phyloP scores from a whole-genome alignment of 1,140 invertebrate species.

The Drosophila carrolli region DNA sequence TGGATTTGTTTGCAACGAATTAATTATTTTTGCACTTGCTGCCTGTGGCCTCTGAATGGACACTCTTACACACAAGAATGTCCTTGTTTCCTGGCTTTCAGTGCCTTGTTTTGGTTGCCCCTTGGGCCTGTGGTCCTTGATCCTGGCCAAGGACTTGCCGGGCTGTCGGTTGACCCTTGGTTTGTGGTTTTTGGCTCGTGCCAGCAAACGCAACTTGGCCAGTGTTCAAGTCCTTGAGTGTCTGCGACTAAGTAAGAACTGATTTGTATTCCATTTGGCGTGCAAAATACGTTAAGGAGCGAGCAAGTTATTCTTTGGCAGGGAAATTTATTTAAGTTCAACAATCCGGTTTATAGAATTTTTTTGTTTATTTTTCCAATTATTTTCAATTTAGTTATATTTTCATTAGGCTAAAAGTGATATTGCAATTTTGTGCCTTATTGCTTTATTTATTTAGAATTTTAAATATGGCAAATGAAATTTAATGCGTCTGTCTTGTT shows the following conservation, averaged over 20 bases:
- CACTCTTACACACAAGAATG: constrained; percentile 12
- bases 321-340: neutral
- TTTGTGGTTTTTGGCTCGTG: constrained; percentile 53
- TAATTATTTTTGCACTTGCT: constrained; percentile 72
- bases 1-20: constrained; percentile 63
- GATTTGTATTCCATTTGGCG: constrained; percentile 50
- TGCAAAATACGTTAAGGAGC: constrained; percentile 1
- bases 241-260: constrained; percentile 35
- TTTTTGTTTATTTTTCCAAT: neutral
- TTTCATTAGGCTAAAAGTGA: no score
- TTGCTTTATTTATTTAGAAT: neutral
- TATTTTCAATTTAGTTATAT: neutral
- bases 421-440: no score
- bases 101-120: constrained; percentile 12
- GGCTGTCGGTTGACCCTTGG: constrained; percentile 33
- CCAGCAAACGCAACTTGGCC: constrained; percentile 57
- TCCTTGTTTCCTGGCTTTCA: constrained; percentile 18
- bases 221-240: constrained; percentile 44
- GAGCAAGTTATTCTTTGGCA: no score
- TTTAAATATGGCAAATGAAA: neutral
- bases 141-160: constrained; percentile 14
- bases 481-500: neutral
- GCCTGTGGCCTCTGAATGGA: constrained; percentile 27
- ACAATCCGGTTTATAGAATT: neutral
- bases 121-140: constrained; percentile 17